A percentile compares a stretch with the other conserved stretches of the same genome.
phyloP scores from a whole-genome alignment of 1,140 invertebrate genomes.

The Sycophila sp. region DNA sequence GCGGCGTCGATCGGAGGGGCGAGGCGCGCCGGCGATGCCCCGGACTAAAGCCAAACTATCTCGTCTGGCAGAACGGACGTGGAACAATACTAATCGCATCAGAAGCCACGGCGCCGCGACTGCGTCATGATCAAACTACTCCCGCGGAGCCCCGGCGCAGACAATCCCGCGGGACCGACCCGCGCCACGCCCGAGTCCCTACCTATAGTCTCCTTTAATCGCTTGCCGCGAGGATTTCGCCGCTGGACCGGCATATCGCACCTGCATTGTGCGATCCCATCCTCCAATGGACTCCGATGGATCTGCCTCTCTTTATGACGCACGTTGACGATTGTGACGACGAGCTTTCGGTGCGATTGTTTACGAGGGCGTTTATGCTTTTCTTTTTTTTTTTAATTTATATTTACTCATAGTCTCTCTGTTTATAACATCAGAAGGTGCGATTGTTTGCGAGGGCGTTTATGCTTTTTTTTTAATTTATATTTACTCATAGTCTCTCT shows the following conservation, averaged over 20 bases:
- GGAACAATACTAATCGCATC: slow-evolving; percentile 58
- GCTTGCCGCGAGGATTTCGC: slow-evolving; percentile 34
- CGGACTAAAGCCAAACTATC: slow-evolving; percentile 24
- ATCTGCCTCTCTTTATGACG: too few relatives aligned
- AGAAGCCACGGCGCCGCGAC: slow-evolving; percentile 47
- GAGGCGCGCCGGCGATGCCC: background rate
- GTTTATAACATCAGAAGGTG: too few relatives aligned
- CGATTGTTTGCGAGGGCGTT: slow-evolving; percentile 41
- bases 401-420: too few relatives aligned
- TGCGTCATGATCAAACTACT: slow-evolving; percentile 44
- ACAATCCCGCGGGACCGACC: slow-evolving; percentile 36
- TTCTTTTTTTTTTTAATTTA: slow-evolving; percentile 40
- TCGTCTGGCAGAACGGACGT: slow-evolving; percentile 48
- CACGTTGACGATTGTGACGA: too few relatives aligned
- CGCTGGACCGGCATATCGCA: slow-evolving; percentile 18
- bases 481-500: too few relatives aligned
- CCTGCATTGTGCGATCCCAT: too few relatives aligned
- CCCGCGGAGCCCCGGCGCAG: background rate
- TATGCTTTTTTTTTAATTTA: slow-evolving; percentile 41
- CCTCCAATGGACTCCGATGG: too few relatives aligned
- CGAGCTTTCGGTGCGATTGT: slow-evolving; percentile 32
- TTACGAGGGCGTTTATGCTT: slow-evolving; percentile 43
- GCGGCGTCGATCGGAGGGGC: background rate
- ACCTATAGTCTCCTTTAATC: slow-evolving; percentile 22
- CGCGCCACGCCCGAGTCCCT: slow-evolving; percentile 32